Percentiles rank a stretch among this genome's conserved stretches.
phyloP scores from a whole-genome alignment of 2,888 invertebrate species.

The Lordiphosa fenestrarum region DNA sequence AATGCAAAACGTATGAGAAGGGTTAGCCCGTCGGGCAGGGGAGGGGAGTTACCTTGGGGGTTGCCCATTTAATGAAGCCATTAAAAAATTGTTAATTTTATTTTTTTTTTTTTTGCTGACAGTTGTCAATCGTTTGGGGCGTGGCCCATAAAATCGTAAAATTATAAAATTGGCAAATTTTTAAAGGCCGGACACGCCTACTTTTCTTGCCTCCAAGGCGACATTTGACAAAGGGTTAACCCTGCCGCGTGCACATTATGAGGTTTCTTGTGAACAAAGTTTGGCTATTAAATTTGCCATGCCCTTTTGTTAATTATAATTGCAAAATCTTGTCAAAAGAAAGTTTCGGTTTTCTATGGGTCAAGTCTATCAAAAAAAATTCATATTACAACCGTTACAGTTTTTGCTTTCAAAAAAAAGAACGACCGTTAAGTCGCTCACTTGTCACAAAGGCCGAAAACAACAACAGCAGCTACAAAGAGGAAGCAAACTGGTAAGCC shows the following conservation, averaged over 20 bases:
- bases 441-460: slow-evolving; percentile 48
- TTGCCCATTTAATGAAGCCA: slow-evolving; percentile 63
- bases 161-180: slow-evolving; percentile 55
- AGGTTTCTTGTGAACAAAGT: slow-evolving; percentile 42
- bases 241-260: slow-evolving; percentile 36
- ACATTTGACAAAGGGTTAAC: slow-evolving; percentile 46
- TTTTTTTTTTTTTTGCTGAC: slow-evolving; percentile 48
- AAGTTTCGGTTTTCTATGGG: slow-evolving; percentile 1
- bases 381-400: slow-evolving; percentile 46
- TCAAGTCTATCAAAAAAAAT: slow-evolving; percentile 1
- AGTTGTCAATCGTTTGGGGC: slow-evolving; percentile 64
- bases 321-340: slow-evolving; percentile 57
- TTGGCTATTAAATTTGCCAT: slow-evolving; percentile 66
- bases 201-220: slow-evolving; percentile 12
- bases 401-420: slow-evolving; percentile 18
- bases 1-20: slow-evolving; percentile 63
- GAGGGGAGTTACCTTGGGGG: slow-evolving; percentile 11
- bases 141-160: slow-evolving; percentile 56
- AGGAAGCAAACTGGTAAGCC: slow-evolving; percentile 34
- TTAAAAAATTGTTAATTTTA: slow-evolving; percentile 47
- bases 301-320: slow-evolving; percentile 50
- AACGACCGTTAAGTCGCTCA: slow-evolving; percentile 56
- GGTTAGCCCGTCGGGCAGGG: slow-evolving; percentile 30
- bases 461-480: slow-evolving; percentile 6
- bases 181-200: slow-evolving; percentile 30